Evolutionary conservation across 2,797 vertebrate genomes (phyloP).

Genomic region (Arnoldichthys spilopterus): DNA sequence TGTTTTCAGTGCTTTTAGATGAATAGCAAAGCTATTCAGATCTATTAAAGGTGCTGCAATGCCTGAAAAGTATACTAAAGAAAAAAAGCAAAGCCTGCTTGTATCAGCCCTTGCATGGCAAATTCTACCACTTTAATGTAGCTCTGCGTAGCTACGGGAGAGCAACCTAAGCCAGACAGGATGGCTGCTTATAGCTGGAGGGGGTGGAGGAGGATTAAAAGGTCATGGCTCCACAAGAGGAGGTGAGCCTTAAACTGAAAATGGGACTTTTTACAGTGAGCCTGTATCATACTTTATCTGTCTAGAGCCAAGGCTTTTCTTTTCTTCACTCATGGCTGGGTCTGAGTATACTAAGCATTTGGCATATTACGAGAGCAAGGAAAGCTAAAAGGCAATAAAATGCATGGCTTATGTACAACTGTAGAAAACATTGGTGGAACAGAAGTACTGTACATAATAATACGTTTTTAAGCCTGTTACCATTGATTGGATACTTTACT

Average conservation of each 20-base stretch:
- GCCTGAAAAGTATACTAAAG: not conserved
- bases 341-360: not conserved
- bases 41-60: not conserved
- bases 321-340: not conserved
- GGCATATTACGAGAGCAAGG: too few relatives aligned
- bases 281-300: slow-evolving; percentile 12
- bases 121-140: not conserved
- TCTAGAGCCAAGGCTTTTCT: slow-evolving; percentile 2
- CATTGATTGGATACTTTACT: too few relatives aligned
- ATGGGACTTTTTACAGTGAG: slow-evolving; percentile 26
- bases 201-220: slow-evolving; percentile 35
- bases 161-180: not conserved
- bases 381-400: too few relatives aligned
- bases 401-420: too few relatives aligned
- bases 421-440: too few relatives aligned
- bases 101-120: not conserved
- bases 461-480: too few relatives aligned
- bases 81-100: not conserved
- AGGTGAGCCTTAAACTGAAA: slow-evolving; percentile 35
- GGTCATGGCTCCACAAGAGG: slow-evolving; percentile 25
- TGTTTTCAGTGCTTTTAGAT: not conserved
- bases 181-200: slow-evolving; percentile 2
- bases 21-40: not conserved
- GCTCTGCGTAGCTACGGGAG: not conserved
- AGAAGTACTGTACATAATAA: too few relatives aligned